A percentile compares a stretch with the other conserved stretches of the same genome.
Conservation (phyloP, 2,113 vertebrate species). For the Gadus chalcogrammus region DNA sequence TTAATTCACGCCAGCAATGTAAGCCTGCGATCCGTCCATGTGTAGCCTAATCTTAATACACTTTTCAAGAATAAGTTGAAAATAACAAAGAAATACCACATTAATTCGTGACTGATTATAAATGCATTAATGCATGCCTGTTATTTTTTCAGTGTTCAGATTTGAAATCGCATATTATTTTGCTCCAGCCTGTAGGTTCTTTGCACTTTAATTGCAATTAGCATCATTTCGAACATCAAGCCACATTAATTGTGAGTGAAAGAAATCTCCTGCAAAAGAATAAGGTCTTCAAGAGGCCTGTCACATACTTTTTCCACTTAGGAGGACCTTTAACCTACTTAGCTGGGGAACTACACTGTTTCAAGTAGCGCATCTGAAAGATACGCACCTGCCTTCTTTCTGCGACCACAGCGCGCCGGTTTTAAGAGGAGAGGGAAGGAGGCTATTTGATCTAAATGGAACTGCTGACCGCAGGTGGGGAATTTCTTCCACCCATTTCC, state of each 20-base stretch:
- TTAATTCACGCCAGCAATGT: too few relatives aligned
- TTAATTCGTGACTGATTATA: too few relatives aligned
- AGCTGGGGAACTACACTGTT: slow-evolving; percentile 67
- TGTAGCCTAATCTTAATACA: too few relatives aligned
- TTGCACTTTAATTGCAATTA: slow-evolving; percentile 73
- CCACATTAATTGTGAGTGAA: slow-evolving; percentile 81
- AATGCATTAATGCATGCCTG: not conserved
- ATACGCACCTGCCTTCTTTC: slow-evolving; percentile 75
- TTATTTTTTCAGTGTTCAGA: slow-evolving; percentile 18
- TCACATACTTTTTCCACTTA: slow-evolving; percentile 80
- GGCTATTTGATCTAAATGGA: slow-evolving; percentile 65
- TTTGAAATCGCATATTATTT: slow-evolving; percentile 43
- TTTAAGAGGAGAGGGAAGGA: slow-evolving; percentile 63
- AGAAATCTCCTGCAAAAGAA: slow-evolving; percentile 77
- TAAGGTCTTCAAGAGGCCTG: slow-evolving; percentile 78
- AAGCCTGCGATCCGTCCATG: too few relatives aligned
- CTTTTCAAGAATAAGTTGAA: too few relatives aligned
- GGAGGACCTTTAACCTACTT: slow-evolving; percentile 80
- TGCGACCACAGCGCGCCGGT: slow-evolving; percentile 60
- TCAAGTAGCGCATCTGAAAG: slow-evolving; percentile 75
- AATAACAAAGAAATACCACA: too few relatives aligned
- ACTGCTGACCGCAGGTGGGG: slow-evolving; percentile 56
- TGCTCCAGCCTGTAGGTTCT: slow-evolving; percentile 39
- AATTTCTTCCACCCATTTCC: slow-evolving; percentile 33
- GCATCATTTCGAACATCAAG: slow-evolving; percentile 81